phyloP scores from a whole-genome alignment of 2,113 vertebrate genomes.

The Pteronura brasiliensis region DNA sequence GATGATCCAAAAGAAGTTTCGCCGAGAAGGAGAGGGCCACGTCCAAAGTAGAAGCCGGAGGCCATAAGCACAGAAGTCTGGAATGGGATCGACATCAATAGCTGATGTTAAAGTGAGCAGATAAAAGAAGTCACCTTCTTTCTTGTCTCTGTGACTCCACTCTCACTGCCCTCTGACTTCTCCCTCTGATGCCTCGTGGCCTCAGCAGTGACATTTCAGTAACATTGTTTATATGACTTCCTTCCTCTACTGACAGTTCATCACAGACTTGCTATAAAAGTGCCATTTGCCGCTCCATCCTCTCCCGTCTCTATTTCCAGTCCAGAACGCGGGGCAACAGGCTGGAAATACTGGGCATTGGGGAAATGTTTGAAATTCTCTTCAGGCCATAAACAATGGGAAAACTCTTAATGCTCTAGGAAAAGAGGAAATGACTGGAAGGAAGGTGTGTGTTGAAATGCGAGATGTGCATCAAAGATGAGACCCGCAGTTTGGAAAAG shows the following conservation, averaged over 20 bases:
- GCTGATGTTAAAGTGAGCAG: neutral
- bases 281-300: neutral
- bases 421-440: neutral
- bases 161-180: neutral
- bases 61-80: neutral
- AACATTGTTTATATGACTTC: neutral
- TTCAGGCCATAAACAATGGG: neutral
- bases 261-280: neutral
- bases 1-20: neutral
- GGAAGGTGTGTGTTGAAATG: neutral
- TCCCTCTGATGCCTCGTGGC: neutral
- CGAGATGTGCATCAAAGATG: neutral
- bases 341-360: neutral
- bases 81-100: rapidly evolving
- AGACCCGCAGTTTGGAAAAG: neutral
- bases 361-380: neutral
- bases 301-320: neutral
- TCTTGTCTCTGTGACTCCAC: rapidly evolving
- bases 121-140: neutral
- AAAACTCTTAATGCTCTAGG: neutral
- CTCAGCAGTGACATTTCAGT: neutral
- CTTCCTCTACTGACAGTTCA: neutral
- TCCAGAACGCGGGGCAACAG: neutral
- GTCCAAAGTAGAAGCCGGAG: neutral
- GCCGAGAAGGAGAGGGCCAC: neutral